Conservation (phyloP, 1,140 invertebrate species). For the Homarus americanus region DNA sequence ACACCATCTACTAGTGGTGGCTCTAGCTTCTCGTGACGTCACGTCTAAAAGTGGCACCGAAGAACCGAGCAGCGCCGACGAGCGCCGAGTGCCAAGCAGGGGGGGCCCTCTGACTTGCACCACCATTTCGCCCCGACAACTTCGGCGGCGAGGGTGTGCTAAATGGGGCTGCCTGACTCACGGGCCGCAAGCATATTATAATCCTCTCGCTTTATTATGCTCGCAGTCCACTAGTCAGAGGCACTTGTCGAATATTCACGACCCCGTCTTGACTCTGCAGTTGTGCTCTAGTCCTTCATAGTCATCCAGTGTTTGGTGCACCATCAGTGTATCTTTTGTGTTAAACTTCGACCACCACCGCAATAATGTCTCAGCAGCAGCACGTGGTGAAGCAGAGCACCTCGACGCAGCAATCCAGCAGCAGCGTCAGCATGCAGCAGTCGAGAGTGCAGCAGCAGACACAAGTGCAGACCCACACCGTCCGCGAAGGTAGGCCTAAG, state of each 20-base stretch:
- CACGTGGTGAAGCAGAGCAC: constrained; percentile 72
- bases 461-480: constrained; percentile 73
- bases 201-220: constrained; percentile 73
- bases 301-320: constrained; percentile 57
- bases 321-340: constrained; percentile 48
- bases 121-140: constrained; percentile 73
- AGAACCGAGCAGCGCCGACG: constrained; percentile 52
- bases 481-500: constrained; percentile 71
- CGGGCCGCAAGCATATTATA: constrained; percentile 74
- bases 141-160: constrained; percentile 75
- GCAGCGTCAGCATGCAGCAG: constrained; percentile 69
- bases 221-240: constrained; percentile 70
- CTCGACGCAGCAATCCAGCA: constrained; percentile 68
- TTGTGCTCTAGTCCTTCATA: constrained; percentile 47
- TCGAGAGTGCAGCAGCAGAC: constrained; percentile 69
- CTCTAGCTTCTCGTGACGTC: constrained; percentile 69
- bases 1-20: constrained; percentile 43
- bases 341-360: constrained; percentile 59
- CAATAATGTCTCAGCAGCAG: constrained; percentile 71
- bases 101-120: constrained; percentile 35
- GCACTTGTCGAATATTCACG: constrained; percentile 58
- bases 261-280: constrained; percentile 59
- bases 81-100: constrained; percentile 56
- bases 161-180: constrained; percentile 74
- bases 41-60: constrained; percentile 73